A percentile compares a stretch with the other conserved stretches of the same genome.
These are phyloP conservation scores for Melipona bicolor DNA, from an alignment of 2,888 invertebrate genomes.

Conservation along the genomic window DNA sequence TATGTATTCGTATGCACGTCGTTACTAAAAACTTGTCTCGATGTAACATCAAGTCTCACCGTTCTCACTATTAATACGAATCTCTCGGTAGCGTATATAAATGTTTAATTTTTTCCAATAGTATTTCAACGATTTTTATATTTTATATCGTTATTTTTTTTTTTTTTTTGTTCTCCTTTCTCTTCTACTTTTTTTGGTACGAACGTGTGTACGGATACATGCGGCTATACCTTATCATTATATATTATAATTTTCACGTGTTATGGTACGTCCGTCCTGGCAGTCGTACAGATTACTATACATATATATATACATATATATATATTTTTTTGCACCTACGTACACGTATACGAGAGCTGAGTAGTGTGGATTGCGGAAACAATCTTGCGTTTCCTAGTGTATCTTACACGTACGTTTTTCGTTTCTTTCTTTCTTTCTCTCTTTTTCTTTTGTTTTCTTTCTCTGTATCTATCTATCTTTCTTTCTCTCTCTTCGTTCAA, in stretches of 20 bases:
- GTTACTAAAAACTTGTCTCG: neutral
- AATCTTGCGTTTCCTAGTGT: constrained; percentile 62
- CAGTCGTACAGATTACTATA: constrained; percentile 71
- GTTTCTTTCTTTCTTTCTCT: constrained; percentile 11
- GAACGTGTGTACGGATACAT: constrained; percentile 45
- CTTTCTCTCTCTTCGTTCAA: neutral
- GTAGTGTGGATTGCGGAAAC: constrained; percentile 68
- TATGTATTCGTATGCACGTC: constrained; percentile 48
- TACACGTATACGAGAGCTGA: constrained; percentile 63
- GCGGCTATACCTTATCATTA: constrained; percentile 64
- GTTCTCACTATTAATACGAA: no score
- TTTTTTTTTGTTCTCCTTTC: neutral
- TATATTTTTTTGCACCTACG: constrained; percentile 48
- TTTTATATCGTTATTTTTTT: no score
- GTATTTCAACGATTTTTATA: no score
- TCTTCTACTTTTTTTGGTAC: neutral
- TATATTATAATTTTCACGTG: constrained; percentile 74
- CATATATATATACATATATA: constrained; percentile 57
- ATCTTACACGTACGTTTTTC: constrained; percentile 55
- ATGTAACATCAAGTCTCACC: no score
- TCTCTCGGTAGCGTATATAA: no score
- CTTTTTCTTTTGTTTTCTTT: neutral
- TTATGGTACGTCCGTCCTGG: constrained; percentile 76
- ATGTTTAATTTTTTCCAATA: no score
- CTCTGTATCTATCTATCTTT: neutral